These are phyloP conservation scores for Crenichthys baileyi DNA, from an alignment of 2,797 vertebrate species.

Conservation along the genomic window DNA sequence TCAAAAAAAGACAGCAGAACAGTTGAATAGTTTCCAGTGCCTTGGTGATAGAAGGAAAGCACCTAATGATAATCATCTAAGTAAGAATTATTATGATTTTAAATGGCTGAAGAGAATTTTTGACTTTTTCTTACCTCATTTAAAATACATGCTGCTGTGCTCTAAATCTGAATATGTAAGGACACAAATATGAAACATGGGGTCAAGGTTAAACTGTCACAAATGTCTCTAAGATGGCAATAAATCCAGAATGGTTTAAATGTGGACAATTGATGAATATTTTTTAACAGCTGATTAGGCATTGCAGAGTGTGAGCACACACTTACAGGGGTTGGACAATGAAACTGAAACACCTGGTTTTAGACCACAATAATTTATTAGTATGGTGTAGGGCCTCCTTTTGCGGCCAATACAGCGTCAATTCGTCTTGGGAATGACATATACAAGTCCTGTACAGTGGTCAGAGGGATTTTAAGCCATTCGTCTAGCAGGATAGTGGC, in stretches of 20 bases:
- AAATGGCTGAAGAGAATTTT: background rate
- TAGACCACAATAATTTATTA: no score
- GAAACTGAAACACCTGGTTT: no score
- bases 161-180: background rate
- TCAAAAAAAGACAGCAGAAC: slow-evolving; percentile 37
- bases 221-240: background rate
- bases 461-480: no score
- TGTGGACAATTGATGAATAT: background rate
- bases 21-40: slow-evolving; percentile 14
- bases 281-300: background rate
- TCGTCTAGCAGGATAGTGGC: no score
- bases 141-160: background rate
- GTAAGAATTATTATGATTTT: background rate
- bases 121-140: background rate
- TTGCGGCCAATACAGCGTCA: no score
- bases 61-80: slow-evolving; percentile 2
- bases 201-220: background rate
- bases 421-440: no score
- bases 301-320: no score
- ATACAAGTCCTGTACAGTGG: no score
- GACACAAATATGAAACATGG: background rate
- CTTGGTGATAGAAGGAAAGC: slow-evolving; percentile 4
- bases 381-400: no score
- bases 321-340: no score
- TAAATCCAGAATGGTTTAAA: background rate